phyloP scores from a whole-genome alignment of 2,888 invertebrate genomes.

The Tuberolachnus salignus region DNA sequence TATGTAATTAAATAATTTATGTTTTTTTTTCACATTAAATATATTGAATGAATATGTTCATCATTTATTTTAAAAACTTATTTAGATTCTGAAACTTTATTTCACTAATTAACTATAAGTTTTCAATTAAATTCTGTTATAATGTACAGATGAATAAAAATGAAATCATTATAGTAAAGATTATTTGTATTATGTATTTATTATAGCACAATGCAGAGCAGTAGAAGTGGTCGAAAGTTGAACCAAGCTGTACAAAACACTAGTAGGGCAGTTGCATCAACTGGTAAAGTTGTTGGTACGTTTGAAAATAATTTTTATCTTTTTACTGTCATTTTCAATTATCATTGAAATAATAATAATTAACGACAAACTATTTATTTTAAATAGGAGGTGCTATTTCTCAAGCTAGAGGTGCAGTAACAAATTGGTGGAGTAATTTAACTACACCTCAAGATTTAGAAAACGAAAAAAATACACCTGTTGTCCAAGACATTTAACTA shows the following conservation, averaged over 20 bases:
- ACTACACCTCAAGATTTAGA: slow-evolving; percentile 64
- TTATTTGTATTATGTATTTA: slow-evolving; percentile 56
- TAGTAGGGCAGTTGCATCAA: slow-evolving; percentile 84
- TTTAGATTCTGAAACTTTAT: too few species aligned
- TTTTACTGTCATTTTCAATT: slow-evolving; percentile 42
- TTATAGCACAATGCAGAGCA: slow-evolving; percentile 88
- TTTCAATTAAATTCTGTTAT: too few species aligned
- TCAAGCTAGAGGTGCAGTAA: slow-evolving; percentile 85
- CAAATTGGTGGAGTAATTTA: slow-evolving; percentile 83
- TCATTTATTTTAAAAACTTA: too few species aligned
- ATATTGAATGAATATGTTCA: too few species aligned
- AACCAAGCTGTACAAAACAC: slow-evolving; percentile 92
- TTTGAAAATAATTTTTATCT: slow-evolving; percentile 45
- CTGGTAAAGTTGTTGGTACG: slow-evolving; percentile 75
- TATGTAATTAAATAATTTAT: too few species aligned
- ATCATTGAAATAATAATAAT: not conserved
- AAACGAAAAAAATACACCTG: slow-evolving; percentile 22
- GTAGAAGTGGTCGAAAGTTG: slow-evolving; percentile 89
- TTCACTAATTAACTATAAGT: too few species aligned
- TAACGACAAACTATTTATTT: too few species aligned
- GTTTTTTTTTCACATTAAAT: too few species aligned
- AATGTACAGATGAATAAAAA: too few species aligned
- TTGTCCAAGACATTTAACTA: slow-evolving; percentile 41
- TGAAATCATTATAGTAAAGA: too few species aligned
- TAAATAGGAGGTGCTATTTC: slow-evolving; percentile 78